phyloP scores from a whole-genome alignment of 2,113 vertebrate species.

The Ariopsis seemanni region DNA sequence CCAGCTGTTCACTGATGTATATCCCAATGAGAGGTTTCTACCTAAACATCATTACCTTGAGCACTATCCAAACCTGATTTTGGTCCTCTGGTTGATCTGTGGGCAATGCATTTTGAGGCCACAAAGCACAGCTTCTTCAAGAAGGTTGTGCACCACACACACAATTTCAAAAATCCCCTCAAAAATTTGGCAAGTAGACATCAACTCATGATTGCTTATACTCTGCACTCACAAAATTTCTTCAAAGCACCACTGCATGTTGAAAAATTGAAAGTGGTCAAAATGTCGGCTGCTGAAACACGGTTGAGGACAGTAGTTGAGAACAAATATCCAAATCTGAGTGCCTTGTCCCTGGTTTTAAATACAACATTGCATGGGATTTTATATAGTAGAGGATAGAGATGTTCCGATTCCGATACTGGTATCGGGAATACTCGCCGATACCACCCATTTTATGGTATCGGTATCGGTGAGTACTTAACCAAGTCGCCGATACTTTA shows the following conservation, averaged over 20 bases:
- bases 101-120: slow-evolving; percentile 24
- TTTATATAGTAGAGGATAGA: slow-evolving; percentile 18
- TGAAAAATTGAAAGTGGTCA: slow-evolving; percentile 39
- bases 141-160: slow-evolving; percentile 23
- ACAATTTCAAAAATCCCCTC: slow-evolving; percentile 35
- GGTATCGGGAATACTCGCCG: too few relatives aligned
- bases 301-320: slow-evolving; percentile 27
- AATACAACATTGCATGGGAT: slow-evolving; percentile 36
- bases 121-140: slow-evolving; percentile 39
- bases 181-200: slow-evolving; percentile 27
- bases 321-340: slow-evolving; percentile 31
- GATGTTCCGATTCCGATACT: too few relatives aligned
- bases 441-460: too few relatives aligned
- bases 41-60: slow-evolving; percentile 42
- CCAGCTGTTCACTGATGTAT: slow-evolving; percentile 24
- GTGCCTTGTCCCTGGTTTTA: slow-evolving; percentile 32
- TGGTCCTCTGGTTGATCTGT: slow-evolving; percentile 35
- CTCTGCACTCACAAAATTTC: slow-evolving; percentile 18
- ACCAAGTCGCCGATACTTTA: too few relatives aligned
- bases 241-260: slow-evolving; percentile 40
- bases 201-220: slow-evolving; percentile 34
- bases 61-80: slow-evolving; percentile 27
- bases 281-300: slow-evolving; percentile 31
- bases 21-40: slow-evolving; percentile 22
- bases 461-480: too few relatives aligned